These are phyloP conservation scores for Eristalis intricaria DNA, from an alignment of 2,888 invertebrate genomes.

Conservation along the genomic window DNA sequence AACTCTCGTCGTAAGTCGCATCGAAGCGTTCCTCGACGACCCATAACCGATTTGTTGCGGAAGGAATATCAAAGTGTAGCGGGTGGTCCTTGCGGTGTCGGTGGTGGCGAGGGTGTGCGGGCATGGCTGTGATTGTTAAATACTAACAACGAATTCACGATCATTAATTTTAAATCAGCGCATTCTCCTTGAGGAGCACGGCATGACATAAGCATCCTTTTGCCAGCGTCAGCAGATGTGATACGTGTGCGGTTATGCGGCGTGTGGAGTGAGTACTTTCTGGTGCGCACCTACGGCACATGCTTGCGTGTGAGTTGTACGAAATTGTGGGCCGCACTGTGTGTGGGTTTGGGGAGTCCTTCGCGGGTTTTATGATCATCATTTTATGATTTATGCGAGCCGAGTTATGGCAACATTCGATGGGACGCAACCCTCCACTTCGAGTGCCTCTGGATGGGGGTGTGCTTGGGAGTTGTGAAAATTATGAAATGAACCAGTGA, in stretches of 20 bases:
- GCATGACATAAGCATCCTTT: constrained; percentile 45
- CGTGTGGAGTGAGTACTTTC: background rate
- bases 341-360: background rate
- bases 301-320: constrained; percentile 7
- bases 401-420: constrained; percentile 5
- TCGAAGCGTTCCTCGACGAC: constrained; percentile 38
- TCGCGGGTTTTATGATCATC: constrained; percentile 31
- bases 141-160: constrained; percentile 56
- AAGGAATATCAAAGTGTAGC: constrained; percentile 49
- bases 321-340: constrained; percentile 3
- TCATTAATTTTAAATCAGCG: constrained; percentile 60
- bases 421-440: background rate
- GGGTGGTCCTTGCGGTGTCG: background rate
- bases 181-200: constrained; percentile 14
- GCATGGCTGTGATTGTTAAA: constrained; percentile 50
- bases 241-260: constrained; percentile 16
- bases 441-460: background rate
- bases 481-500: background rate
- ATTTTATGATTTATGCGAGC: constrained; percentile 35
- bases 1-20: background rate
- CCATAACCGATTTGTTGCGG: constrained; percentile 62
- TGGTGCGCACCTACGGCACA: background rate
- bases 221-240: constrained; percentile 33
- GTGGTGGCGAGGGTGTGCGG: background rate
- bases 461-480: background rate